phyloP scores from a whole-genome alignment of 2,113 vertebrate species.

The Emydura subglobosa region DNA sequence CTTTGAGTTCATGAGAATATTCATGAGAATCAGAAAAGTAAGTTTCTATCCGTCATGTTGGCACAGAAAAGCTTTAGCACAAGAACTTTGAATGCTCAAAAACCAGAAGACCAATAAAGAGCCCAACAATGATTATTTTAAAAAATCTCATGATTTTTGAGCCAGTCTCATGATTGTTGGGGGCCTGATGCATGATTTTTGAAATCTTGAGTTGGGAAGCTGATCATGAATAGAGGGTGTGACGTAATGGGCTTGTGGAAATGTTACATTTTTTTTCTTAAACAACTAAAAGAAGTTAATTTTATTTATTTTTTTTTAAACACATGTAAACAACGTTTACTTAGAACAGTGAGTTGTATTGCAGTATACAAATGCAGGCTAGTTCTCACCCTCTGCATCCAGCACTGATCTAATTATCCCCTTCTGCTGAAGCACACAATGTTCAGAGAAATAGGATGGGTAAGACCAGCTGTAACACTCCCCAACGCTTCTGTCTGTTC shows the following conservation, averaged over 20 bases:
- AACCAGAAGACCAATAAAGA: background rate
- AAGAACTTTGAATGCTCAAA: background rate
- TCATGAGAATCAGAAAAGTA: background rate
- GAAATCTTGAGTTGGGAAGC: background rate
- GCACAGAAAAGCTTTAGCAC: background rate
- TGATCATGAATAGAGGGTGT: background rate
- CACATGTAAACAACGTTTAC: rapidly evolving
- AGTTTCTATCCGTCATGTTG: background rate
- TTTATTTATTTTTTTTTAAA: background rate
- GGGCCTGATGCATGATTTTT: background rate
- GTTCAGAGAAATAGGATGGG: background rate
- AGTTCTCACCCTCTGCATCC: background rate
- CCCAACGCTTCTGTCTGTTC: background rate
- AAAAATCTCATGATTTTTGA: background rate
- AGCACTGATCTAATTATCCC: background rate
- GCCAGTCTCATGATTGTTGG: background rate
- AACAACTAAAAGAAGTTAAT: background rate
- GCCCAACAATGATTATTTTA: background rate
- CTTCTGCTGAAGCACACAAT: background rate
- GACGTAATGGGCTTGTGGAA: background rate
- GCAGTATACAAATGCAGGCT: background rate
- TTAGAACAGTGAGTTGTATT: background rate
- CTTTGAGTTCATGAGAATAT: background rate
- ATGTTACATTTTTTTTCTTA: background rate
- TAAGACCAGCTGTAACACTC: background rate